Percentiles rank a stretch among this genome's conserved stretches.
These are phyloP conservation scores for Batillaria attramentaria DNA, from an alignment of 1,140 invertebrate species.

Conservation along the genomic window DNA sequence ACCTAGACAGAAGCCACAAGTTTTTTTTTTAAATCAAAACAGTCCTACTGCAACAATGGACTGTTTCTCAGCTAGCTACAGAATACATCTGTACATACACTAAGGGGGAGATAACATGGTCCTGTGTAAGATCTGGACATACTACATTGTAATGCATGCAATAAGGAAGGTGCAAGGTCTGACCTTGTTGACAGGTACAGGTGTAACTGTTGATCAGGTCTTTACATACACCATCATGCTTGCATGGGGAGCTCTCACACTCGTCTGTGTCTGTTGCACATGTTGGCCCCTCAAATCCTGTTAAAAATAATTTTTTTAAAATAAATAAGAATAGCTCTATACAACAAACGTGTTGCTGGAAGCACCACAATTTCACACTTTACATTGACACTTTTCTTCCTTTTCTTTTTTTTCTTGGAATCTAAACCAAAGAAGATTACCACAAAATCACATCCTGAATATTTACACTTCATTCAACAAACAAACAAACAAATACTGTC, in stretches of 20 bases:
- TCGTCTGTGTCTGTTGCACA: slow-evolving; percentile 59
- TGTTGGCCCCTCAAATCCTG: slow-evolving; percentile 55
- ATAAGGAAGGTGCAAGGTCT: neutral
- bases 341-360: too few species aligned
- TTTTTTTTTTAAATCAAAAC: too few species aligned
- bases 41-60: too few species aligned
- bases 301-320: too few species aligned
- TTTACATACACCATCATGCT: slow-evolving; percentile 77
- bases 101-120: too few species aligned
- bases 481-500: neutral
- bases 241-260: slow-evolving; percentile 57
- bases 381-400: too few species aligned
- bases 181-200: slow-evolving; percentile 59
- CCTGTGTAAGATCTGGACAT: too few species aligned
- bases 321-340: neutral
- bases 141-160: too few species aligned
- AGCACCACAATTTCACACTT: too few species aligned
- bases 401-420: neutral
- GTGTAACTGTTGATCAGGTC: slow-evolving; percentile 58
- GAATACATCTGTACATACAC: too few species aligned
- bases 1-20: slow-evolving; percentile 30
- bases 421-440: neutral
- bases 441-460: neutral
- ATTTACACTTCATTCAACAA: neutral
- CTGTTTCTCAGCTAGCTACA: too few species aligned